Evolutionary conservation across 2,113 vertebrate species (phyloP), one percentile per base, ranked within the genome.

Genomic region (Paramisgurnus dabryanus): DNA sequence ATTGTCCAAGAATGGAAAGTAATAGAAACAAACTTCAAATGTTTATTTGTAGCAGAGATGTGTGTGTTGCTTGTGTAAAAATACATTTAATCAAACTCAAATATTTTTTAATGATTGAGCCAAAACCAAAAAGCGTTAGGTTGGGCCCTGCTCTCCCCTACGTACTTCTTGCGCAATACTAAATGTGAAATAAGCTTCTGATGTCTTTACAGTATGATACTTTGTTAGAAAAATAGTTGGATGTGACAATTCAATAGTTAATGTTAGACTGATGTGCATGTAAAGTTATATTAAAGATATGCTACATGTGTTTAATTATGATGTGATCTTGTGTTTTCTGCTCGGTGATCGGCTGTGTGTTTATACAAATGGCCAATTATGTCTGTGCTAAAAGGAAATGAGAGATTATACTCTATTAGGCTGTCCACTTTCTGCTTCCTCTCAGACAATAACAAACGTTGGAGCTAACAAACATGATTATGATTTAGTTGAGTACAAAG

Each of bases 361-460:
- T 70, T 17, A 70, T 47, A 12, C 22, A 63, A 79, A 69, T 63
- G 67, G 57, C 13, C 67, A 49, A 79, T 70, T 61, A 79, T 70
- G 22, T 61, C 77, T 61, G 77, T 18, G 41, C 77, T 68, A 41
- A 55, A 57, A 55, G 53, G 57, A 78, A 69, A 78, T 69, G 76
- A 79, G 77, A 61, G 57, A 79, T 60, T 47, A 18, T 63, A 47
- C 60, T 79, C 43, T 57, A 70, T 45, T 39, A 53, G 18, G 22
- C 57, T 63, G 50, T 69, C 76, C 55, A 58, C 34, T 79, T 70
- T 79, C n/a, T 75, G 41, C 39, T 12, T 45, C 41, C 60, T 40
- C 60, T 63, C 57, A 70, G 5, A 12, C 6, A 43, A 40, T 70
- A 70, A 63, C 63, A 15, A 60, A 40, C 41, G 18, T 17, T 34